Evolutionary conservation across 2,888 invertebrate species (phyloP).

Genomic region (Ditula angustiorana): DNA sequence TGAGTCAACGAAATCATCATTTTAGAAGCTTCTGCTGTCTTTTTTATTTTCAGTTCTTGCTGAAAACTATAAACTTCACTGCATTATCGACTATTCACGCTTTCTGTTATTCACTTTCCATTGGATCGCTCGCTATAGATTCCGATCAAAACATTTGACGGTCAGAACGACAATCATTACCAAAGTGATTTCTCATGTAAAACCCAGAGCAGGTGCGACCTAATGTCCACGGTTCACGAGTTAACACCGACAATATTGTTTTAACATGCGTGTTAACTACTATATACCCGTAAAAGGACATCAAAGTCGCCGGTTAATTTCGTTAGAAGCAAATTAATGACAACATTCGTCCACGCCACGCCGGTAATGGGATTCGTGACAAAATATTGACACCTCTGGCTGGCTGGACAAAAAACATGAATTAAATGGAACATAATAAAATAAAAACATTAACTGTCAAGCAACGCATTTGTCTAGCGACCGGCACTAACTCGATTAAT

Average conservation of each 20-base stretch:
- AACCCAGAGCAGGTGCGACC: constrained; percentile 10
- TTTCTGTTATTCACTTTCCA: not conserved
- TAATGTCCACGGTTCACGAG: constrained; percentile 52
- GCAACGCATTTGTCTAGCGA: constrained; percentile 72
- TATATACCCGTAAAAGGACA: constrained; percentile 62
- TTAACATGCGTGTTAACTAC: constrained; percentile 50
- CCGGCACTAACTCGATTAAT: constrained; percentile 78
- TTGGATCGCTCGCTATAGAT: constrained; percentile 13
- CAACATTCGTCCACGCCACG: constrained; percentile 76
- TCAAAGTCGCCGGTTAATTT: constrained; percentile 78
- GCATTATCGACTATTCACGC: not conserved
- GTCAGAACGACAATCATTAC: constrained; percentile 14
- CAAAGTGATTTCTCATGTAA: constrained; percentile 34
- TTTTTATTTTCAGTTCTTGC: too few species aligned
- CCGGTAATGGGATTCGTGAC: constrained; percentile 79
- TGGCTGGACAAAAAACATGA: constrained; percentile 67
- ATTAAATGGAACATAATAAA: constrained; percentile 68
- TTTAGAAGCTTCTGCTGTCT: too few species aligned
- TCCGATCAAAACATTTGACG: constrained; percentile 6
- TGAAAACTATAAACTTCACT: too few species aligned
- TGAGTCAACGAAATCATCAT: too few species aligned
- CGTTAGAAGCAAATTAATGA: constrained; percentile 79
- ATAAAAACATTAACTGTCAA: constrained; percentile 70
- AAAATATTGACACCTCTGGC: constrained; percentile 80
- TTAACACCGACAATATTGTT: constrained; percentile 60